Base-by-base conservation (phyloP, 2,888 invertebrate genomes). In the Pimpla rufipes region DNA sequence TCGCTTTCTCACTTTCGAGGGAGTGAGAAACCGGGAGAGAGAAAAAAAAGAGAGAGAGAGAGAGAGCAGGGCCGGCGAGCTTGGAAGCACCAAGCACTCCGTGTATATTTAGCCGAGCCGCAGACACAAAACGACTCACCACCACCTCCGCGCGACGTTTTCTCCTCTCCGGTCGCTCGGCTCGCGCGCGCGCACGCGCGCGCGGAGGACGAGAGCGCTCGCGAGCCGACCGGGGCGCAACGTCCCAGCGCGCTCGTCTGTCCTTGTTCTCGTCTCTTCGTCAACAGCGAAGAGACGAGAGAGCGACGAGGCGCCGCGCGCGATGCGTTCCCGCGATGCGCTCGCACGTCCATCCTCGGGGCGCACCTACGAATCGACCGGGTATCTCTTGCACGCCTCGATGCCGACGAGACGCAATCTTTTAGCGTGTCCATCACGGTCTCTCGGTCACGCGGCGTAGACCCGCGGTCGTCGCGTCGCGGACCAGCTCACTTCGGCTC, bases 41-140 rank as follows among this genome's bases (percentile, higher is more conserved):
- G 29, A 59, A 11, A 40, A 29, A 5, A 29, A 29, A 29, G 29
- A 29, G 29, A 45, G n/a, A 40, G 18, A 59, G 50, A 74, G 73
- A 29, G 45, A 45, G 50, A 59, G 73, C n/a, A 73, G 59, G n/a
- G 59, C 57, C 67, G 70, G 35, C 70, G 70, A 76, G 79, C 47
- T 74, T 68, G 68, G 79, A 71, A 79, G 79, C 83, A 79, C 79
- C 66, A n/a, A n/a, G n/a, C n/a, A 67, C 70, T 79, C 76, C 76
- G 80, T 64, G 83, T 86, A 88, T 87, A 91, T 91, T 91, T 91
- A 91, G 91, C 89, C 90, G 86, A 84, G 87, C 86, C 87, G 90
- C 90, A 91, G 91, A 91, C 91, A 91, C 91, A 91, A 91, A 91
- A 91, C 91, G 90, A 91, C 91, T 89, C 87, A 88, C 89, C 87